phyloP scores from a whole-genome alignment of 2,797 vertebrate genomes.

The Gambelia wislizenii region DNA sequence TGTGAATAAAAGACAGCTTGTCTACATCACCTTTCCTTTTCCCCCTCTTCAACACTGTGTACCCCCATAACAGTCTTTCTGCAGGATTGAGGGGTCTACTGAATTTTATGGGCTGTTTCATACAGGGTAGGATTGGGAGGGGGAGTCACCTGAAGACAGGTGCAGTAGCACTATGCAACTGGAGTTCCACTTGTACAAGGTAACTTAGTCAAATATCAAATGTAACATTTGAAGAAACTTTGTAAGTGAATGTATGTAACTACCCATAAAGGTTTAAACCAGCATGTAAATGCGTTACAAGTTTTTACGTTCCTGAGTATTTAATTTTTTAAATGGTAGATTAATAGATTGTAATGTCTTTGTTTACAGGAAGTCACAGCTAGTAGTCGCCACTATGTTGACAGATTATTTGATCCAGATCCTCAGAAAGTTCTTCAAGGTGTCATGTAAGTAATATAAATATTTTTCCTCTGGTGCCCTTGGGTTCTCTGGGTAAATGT shows the following conservation, averaged over 20 bases:
- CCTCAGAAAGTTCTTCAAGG: constrained; percentile 98
- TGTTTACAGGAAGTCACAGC: constrained; percentile 94
- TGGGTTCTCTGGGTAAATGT: constrained; percentile 37
- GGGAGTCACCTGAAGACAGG: background rate
- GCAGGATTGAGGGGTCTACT: background rate
- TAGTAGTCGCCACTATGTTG: constrained; percentile 99
- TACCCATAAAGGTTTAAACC: background rate
- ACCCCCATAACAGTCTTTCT: background rate
- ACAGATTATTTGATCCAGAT: constrained; percentile 97
- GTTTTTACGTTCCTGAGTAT: constrained; percentile 2
- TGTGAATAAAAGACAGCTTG: background rate
- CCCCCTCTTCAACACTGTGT: background rate
- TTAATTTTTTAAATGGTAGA: constrained; percentile 33
- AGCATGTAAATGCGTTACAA: background rate
- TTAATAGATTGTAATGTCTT: constrained; percentile 63
- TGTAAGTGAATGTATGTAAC: no score
- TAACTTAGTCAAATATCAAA: no score
- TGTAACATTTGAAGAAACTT: background rate
- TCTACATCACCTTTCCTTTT: no score
- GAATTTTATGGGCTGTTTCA: background rate
- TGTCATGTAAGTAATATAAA: constrained; percentile 93
- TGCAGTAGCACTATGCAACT: background rate
- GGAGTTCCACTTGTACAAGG: background rate
- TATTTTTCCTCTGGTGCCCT: constrained; percentile 45
- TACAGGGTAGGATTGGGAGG: background rate